phyloP scores from a whole-genome alignment of 2,797 vertebrate genomes.

The Danio aesculapii region DNA sequence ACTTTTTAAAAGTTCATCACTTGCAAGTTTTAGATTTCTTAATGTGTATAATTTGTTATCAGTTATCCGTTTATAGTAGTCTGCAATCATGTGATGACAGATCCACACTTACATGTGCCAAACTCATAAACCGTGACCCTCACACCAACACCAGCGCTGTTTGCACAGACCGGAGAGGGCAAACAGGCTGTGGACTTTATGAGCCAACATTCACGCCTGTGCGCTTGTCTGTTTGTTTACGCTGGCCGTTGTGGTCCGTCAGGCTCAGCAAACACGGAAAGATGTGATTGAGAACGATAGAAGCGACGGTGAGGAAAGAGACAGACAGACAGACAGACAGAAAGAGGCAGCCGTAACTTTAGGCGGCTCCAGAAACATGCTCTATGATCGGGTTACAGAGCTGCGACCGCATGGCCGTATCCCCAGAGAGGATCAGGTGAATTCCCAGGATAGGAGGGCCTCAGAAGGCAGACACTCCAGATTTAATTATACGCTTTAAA shows the following conservation, averaged over 20 bases:
- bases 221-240: slow-evolving; percentile 44
- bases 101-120: slow-evolving; percentile 26
- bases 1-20: slow-evolving; percentile 46
- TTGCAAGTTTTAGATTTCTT: slow-evolving; percentile 22
- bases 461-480: slow-evolving; percentile 66
- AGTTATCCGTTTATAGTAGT: background rate
- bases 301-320: background rate
- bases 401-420: slow-evolving; percentile 40
- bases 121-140: slow-evolving; percentile 33
- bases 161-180: slow-evolving; percentile 33
- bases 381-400: slow-evolving; percentile 56
- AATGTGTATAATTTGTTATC: slow-evolving; percentile 18
- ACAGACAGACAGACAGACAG: background rate
- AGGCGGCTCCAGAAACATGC: slow-evolving; percentile 38
- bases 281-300: slow-evolving; percentile 17
- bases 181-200: slow-evolving; percentile 34
- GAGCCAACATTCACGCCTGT: slow-evolving; percentile 45
- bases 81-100: slow-evolving; percentile 21
- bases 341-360: slow-evolving; percentile 34
- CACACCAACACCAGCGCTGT: slow-evolving; percentile 25
- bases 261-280: slow-evolving; percentile 7
- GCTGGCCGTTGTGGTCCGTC: slow-evolving; percentile 2
- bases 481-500: slow-evolving; percentile 70
- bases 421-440: slow-evolving; percentile 62
- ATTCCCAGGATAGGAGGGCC: slow-evolving; percentile 62